Evolutionary conservation across 1,140 invertebrate genomes (phyloP), one percentile per base, ranked within the genome.

Genomic region (Pachypeltis micranthus): DNA sequence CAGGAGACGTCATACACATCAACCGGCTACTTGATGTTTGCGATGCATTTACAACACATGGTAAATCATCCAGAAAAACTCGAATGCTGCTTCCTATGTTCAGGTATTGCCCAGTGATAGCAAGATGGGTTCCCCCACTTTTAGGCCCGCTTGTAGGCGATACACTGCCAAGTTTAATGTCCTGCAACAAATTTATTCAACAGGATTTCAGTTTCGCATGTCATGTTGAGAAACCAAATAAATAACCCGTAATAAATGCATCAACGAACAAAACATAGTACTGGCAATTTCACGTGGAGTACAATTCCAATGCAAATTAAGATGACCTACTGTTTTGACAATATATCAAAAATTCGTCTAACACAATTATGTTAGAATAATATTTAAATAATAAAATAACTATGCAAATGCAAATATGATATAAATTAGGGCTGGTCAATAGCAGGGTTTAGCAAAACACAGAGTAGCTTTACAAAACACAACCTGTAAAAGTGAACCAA

Each of bases 51-150:
- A 96, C 90, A 67, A 82, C 77, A 76, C 96, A 98, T 2, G 88
- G 83, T 58, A 93, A 78, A 66, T 93, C 87, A 75, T 96, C 94
- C 7, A 98, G 76, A 73, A 83, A 90, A 0, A 94, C 92, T 1
- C 83, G 83, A 62, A 94, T 88, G 64, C 83, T 84, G 28, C 90
- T 93, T 2, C 96, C 96, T 71, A 97, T 93, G 72, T 98, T 95
- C 54, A 99, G 76, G 76, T 95, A 88, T 67, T 86, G 82, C 19
- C 96, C 96, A 66, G 84, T 86, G 63, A 99, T 88, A 1, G 90
- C 90, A 54, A 99, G 74, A 68, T 88, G 84, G 0, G 95, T 98
- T 1, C 96, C 96, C 24, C 96, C 96, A 66, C 92, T 93, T 68
- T 89, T 83, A 2, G 96, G 96, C 0, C 96, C 96, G 51, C 91